These are phyloP conservation scores for Ceryle rudis DNA, from an alignment of 2,797 vertebrate genomes.

Conservation along the genomic window DNA sequence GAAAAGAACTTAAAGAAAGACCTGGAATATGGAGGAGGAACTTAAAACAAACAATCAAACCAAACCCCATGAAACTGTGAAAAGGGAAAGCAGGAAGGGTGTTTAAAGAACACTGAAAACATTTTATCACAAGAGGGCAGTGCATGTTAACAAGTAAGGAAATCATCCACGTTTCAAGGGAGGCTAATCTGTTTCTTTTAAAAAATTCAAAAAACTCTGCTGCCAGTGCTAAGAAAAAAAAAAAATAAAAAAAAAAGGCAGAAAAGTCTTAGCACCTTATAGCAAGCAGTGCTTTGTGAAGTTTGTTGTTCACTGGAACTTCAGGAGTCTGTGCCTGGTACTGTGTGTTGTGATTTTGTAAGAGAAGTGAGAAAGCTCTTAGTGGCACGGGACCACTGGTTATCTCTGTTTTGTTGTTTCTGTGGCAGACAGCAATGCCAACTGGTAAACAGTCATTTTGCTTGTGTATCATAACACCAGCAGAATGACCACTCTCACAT, in stretches of 20 bases:
- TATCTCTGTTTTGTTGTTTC: neutral
- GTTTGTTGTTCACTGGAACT: neutral
- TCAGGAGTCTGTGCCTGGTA: neutral
- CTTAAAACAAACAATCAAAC: neutral
- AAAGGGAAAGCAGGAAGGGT: neutral
- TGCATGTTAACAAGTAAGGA: conserved; percentile 18
- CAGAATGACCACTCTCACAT: neutral
- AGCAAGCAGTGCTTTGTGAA: neutral
- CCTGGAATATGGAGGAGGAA: neutral
- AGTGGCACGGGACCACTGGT: neutral
- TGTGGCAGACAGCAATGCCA: neutral
- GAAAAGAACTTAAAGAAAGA: neutral
- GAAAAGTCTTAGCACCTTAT: neutral
- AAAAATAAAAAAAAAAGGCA: neutral
- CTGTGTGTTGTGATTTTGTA: neutral
- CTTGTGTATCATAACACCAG: accelerated
- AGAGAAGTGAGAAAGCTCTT: neutral
- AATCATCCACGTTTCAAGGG: neutral
- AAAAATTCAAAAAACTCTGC: neutral
- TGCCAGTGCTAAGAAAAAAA: neutral
- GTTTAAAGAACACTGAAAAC: neutral
- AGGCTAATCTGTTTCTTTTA: neutral
- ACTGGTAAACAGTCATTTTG: neutral
- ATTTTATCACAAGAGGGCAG: conserved; percentile 63
- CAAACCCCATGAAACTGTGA: neutral